These are phyloP conservation scores for Jaculus jaculus DNA, from an alignment of 2,113 vertebrate species.

Conservation along the genomic window DNA sequence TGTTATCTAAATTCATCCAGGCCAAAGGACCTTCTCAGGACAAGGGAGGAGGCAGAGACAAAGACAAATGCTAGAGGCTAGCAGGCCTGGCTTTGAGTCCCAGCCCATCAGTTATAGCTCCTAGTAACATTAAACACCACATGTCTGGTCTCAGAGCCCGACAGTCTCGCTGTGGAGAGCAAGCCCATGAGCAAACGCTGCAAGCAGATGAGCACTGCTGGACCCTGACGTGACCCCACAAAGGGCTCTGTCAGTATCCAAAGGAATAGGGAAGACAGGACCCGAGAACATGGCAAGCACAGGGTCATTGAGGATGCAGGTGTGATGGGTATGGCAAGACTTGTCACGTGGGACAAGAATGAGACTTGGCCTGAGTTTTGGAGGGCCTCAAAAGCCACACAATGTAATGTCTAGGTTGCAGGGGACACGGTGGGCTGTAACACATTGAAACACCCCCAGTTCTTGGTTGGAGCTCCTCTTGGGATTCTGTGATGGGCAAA, in stretches of 20 bases:
- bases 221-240: neutral
- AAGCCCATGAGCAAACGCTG: neutral
- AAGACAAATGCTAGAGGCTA: neutral
- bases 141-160: neutral
- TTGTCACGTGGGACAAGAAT: neutral
- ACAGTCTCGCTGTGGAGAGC: neutral
- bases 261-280: neutral
- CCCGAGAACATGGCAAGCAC: neutral
- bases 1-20: neutral
- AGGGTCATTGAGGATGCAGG: neutral
- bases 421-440: neutral
- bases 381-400: neutral
- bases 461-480: neutral
- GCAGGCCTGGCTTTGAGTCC: neutral
- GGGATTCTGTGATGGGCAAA: neutral
- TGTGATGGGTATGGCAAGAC: accelerated
- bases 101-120: neutral
- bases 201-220: neutral
- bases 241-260: neutral
- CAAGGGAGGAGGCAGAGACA: neutral
- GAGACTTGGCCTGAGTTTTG: neutral
- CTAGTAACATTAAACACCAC: neutral
- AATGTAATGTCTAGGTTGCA: neutral
- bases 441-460: neutral
- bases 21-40: neutral